Percentiles rank a stretch among this genome's conserved stretches.
Conservation (phyloP, 2,797 vertebrate genomes). For the Clarias pachynema region DNA sequence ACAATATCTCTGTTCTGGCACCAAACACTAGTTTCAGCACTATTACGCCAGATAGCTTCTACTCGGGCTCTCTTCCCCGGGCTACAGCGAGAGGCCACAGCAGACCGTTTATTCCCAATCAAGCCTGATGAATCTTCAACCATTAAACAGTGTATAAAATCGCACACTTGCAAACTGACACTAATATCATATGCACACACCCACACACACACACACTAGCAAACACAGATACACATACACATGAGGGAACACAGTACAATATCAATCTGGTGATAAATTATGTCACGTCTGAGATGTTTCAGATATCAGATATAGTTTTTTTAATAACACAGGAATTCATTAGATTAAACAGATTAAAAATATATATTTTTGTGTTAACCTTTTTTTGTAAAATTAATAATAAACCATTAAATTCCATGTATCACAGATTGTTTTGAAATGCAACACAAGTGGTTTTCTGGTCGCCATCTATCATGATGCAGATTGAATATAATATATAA, state of each 20-base stretch:
- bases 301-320: background rate
- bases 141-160: constrained; percentile 30
- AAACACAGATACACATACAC: constrained; percentile 24
- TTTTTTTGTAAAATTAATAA: background rate
- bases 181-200: background rate
- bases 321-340: background rate
- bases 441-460: background rate
- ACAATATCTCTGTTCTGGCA: constrained; percentile 55
- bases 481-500: background rate
- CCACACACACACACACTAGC: background rate
- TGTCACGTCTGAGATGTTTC: background rate
- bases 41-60: constrained; percentile 54
- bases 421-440: background rate
- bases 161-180: background rate
- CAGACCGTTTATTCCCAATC: constrained; percentile 34
- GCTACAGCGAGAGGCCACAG: constrained; percentile 31
- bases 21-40: constrained; percentile 58
- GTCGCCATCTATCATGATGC: background rate
- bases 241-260: background rate
- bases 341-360: background rate
- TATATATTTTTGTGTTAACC: too few relatives aligned
- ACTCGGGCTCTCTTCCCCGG: constrained; percentile 30
- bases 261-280: background rate
- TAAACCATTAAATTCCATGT: background rate
- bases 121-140: constrained; percentile 39